These are phyloP conservation scores for Phylloscopus collybita DNA, from an alignment of 2,797 vertebrate genomes.

Conservation along the genomic window DNA sequence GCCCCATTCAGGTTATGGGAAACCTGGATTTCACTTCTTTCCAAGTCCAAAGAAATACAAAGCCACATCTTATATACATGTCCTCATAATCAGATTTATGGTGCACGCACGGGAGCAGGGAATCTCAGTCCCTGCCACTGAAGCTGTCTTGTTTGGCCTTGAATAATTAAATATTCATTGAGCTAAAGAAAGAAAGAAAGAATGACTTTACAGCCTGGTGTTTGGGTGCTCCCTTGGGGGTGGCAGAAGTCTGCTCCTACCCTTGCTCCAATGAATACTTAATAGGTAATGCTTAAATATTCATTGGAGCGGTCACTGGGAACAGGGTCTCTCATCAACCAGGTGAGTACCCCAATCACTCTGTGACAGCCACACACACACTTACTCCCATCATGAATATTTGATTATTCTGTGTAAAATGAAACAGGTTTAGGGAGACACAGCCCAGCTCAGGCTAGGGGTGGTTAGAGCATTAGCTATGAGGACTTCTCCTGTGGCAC, in stretches of 20 bases:
- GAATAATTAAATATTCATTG: constrained; percentile 49
- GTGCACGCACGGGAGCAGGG: background rate
- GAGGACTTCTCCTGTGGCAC: background rate
- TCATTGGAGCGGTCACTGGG: constrained; percentile 21
- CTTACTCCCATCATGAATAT: constrained; percentile 1
- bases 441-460: background rate
- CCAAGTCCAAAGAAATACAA: background rate
- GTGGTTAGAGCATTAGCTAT: background rate
- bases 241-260: constrained; percentile 25
- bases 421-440: background rate
- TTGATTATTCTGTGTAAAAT: constrained; percentile 33
- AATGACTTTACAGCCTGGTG: constrained; percentile 1
- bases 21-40: background rate
- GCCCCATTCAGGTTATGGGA: background rate
- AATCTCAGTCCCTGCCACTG: constrained; percentile 19
- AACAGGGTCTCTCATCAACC: constrained; percentile 32
- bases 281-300: constrained; percentile 52
- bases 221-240: constrained; percentile 18
- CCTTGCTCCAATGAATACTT: constrained; percentile 55
- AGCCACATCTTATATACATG: rapidly evolving
- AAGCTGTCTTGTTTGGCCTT: background rate
- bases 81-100: background rate
- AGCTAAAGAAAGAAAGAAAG: constrained; percentile 26
- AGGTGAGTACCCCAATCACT: constrained; percentile 38
- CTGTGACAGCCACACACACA: background rate